Evolutionary conservation across 1,140 invertebrate genomes (phyloP), one percentile per base, ranked within the genome.

Genomic region (Procambarus clarkii): DNA sequence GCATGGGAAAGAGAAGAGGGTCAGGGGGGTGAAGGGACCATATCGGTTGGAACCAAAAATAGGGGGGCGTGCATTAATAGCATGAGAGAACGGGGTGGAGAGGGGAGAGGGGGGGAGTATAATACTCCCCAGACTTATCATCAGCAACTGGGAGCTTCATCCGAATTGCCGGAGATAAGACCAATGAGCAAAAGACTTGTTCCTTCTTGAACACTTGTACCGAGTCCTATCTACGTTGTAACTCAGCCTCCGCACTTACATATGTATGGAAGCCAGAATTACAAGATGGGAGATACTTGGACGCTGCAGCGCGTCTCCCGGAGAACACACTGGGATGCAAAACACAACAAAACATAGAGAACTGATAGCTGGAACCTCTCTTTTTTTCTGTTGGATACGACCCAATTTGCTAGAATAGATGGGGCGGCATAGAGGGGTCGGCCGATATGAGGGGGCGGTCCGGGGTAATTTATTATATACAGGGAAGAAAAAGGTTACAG

Each of bases 381-480:
- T 64, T 64, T 18, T 64, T 9, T 74, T 24, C 69, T 74, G n/a
- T 74, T 34, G 24, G 11, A 74, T 34, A 74, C 24, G 69, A 74
- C 69, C 69, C 24, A 74, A 7, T 74, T 74, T 5, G 7, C 69
- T 74, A 74, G 69, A 74, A 24, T 74, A 74, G 69, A 9, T 34
- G 69, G 80, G 50, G 54, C 46, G 3, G 80, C 8, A 13, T 0
- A 34, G 58, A 60, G 79, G 48, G 80, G 80, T 54, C 18, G n/a
- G 18, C 3, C 13, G 45, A 50, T 81, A 88, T 81, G 34, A 88
- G 86, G 86, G 60, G 86, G 86, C 79, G 86, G 77, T 78, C 7
- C 34, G 21, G 4, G 45, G 86, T 81, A 64, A 88, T 88, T 81
- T 88, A 88, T 88, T 81, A 80, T 81, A 81, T 88, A 71, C 78